These are phyloP conservation scores for Nephrotoma guestfalica DNA, from an alignment of 2,888 invertebrate genomes.

Conservation along the genomic window DNA sequence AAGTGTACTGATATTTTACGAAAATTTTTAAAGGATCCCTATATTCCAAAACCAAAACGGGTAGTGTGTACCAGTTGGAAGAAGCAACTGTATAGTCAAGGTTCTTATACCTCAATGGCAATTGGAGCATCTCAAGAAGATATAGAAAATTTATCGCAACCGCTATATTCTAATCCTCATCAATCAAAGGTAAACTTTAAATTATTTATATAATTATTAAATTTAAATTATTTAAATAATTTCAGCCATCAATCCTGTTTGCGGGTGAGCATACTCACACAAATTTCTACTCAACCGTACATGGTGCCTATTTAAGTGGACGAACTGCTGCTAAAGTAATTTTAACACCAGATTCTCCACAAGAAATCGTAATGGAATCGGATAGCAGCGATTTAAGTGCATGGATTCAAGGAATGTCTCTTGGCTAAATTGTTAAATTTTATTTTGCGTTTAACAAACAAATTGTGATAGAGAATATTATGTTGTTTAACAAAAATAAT, in stretches of 20 bases:
- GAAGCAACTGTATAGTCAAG: constrained; percentile 64
- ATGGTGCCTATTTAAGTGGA: constrained; percentile 85
- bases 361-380: constrained; percentile 54
- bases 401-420: constrained; percentile 77
- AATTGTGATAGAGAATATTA: not conserved
- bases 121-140: constrained; percentile 80
- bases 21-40: constrained; percentile 79
- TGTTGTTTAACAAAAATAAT: not conserved
- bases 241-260: constrained; percentile 70
- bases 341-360: constrained; percentile 43
- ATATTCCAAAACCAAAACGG: constrained; percentile 72
- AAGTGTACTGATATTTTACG: constrained; percentile 73
- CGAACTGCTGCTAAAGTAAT: constrained; percentile 64
- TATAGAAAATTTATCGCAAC: constrained; percentile 74
- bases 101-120: constrained; percentile 83
- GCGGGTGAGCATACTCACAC: constrained; percentile 94
- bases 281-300: constrained; percentile 88
- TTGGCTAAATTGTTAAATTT: constrained; percentile 37
- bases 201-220: not conserved
- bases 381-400: constrained; percentile 69
- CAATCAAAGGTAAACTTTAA: constrained; percentile 47
- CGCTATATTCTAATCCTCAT: constrained; percentile 55
- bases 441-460: not conserved
- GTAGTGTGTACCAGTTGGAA: constrained; percentile 86
- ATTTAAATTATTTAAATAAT: constrained; percentile 13